These are phyloP conservation scores for Malachius bipustulatus DNA, from an alignment of 2,888 invertebrate genomes.

Conservation along the genomic window DNA sequence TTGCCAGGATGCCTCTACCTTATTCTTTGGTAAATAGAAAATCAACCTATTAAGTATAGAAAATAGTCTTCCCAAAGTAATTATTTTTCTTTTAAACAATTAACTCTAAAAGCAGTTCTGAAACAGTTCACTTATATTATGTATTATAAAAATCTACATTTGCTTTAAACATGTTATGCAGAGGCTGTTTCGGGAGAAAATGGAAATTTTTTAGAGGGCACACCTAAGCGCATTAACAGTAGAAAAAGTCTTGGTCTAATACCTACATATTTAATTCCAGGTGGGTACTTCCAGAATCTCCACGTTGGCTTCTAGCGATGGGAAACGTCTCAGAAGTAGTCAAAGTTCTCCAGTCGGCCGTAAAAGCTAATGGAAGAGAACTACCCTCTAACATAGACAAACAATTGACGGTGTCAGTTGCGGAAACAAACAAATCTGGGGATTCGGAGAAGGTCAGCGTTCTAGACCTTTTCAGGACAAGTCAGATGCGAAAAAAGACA, in stretches of 20 bases:
- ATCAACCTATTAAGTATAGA: background rate
- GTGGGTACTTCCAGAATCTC: slow-evolving; percentile 69
- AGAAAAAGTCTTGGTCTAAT: too few relatives aligned
- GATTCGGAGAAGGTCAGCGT: slow-evolving; percentile 39
- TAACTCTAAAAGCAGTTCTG: too few relatives aligned
- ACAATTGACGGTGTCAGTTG: slow-evolving; percentile 39
- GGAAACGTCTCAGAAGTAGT: slow-evolving; percentile 60
- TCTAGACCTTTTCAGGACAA: slow-evolving; percentile 53
- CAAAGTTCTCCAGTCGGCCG: slow-evolving; percentile 51
- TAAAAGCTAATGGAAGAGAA: slow-evolving; percentile 50
- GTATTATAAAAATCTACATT: too few relatives aligned
- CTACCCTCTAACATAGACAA: slow-evolving; percentile 60
- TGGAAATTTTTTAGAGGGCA: too few relatives aligned
- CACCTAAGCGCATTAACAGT: too few relatives aligned
- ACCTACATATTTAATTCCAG: slow-evolving; percentile 33
- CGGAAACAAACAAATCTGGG: slow-evolving; percentile 37
- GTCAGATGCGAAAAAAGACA: slow-evolving; percentile 52
- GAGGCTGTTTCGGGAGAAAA: too few relatives aligned
- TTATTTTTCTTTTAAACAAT: background rate
- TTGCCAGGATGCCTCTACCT: slow-evolving; percentile 59
- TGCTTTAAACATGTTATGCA: too few relatives aligned
- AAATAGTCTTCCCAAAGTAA: background rate
- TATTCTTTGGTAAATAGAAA: slow-evolving; percentile 47
- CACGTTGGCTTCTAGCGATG: slow-evolving; percentile 63
- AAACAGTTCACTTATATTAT: too few relatives aligned